A percentile compares a stretch with the other conserved stretches of the same genome.
phyloP scores from a whole-genome alignment of 92 coral and sea anemone genomes.

The Montipora capitata region DNA sequence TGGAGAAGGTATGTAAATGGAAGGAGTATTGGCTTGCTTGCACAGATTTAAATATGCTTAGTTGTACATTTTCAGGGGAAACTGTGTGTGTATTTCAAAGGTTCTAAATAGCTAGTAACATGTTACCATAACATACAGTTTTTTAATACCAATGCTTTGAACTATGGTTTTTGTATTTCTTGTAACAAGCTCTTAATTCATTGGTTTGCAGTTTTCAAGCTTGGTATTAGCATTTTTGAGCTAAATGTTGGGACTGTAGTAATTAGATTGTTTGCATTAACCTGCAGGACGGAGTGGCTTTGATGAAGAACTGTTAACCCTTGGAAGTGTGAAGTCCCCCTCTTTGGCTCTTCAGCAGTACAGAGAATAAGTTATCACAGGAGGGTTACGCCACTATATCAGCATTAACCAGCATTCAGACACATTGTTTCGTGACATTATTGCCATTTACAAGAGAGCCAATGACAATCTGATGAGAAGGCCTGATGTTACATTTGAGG shows the following conservation, averaged over 20 bases:
- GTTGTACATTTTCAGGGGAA: background rate
- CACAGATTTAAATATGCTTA: background rate
- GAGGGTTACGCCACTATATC: constrained; percentile 18
- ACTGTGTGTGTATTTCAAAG: background rate
- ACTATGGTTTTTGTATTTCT: too few species aligned
- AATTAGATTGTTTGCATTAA: constrained; percentile 9
- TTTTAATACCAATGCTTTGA: too few species aligned
- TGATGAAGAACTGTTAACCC: constrained; percentile 7
- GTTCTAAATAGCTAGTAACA: background rate
- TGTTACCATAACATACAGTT: background rate
- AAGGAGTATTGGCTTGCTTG: constrained; percentile 10
- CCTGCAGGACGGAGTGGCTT: background rate
- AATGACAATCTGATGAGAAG: constrained; percentile 35
- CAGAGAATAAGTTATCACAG: constrained; percentile 26
- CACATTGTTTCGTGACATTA: constrained; percentile 36
- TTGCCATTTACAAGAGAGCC: constrained; percentile 38
- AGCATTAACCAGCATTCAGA: constrained; percentile 30
- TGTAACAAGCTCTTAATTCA: too few species aligned
- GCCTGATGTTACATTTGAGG: constrained; percentile 45
- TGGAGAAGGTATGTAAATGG: constrained; percentile 1
- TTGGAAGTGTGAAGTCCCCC: background rate
- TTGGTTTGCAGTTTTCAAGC: background rate
- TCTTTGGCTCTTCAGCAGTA: constrained; percentile 20
- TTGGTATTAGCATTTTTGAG: background rate
- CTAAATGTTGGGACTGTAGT: background rate